Conservation (phyloP, 2,888 invertebrate species). For the Drosophila dives region DNA sequence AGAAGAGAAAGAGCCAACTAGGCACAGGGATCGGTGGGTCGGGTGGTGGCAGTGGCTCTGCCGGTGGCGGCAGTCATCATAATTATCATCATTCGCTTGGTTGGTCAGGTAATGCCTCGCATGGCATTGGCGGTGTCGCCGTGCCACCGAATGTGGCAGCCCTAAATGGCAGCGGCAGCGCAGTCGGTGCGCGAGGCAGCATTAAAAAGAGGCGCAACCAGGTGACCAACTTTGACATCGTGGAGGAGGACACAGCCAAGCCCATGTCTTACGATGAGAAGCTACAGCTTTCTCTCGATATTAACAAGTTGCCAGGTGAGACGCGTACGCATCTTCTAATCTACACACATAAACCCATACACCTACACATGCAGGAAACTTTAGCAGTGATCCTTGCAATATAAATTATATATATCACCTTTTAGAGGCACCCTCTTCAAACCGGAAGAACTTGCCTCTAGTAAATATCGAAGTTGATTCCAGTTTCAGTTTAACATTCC, state of each 20-base stretch:
- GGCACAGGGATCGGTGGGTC: slow-evolving; percentile 84
- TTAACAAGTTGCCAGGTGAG: too few species aligned
- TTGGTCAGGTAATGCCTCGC: slow-evolving; percentile 65
- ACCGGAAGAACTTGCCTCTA: neutral
- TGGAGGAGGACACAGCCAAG: too few species aligned
- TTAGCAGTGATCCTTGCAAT: slow-evolving; percentile 47
- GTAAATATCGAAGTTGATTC: neutral
- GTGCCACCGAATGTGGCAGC: slow-evolving; percentile 4
- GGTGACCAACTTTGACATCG: slow-evolving; percentile 66
- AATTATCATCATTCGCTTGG: slow-evolving; percentile 44
- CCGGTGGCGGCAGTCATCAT: slow-evolving; percentile 71
- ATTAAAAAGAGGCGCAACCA: slow-evolving; percentile 58
- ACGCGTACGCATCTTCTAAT: too few species aligned
- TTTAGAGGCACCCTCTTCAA: slow-evolving; percentile 76
- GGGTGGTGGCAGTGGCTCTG: slow-evolving; percentile 82
- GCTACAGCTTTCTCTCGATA: too few species aligned
- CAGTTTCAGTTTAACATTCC: too few species aligned
- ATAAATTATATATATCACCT: slow-evolving; percentile 47
- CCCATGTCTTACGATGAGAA: too few species aligned
- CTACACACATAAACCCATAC: too few species aligned
- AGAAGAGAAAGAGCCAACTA: slow-evolving; percentile 87
- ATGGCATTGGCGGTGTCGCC: slow-evolving; percentile 3
- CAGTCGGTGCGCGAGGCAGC: too few species aligned
- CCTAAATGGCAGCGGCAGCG: slow-evolving; percentile 48
- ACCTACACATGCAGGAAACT: neutral